Evolutionary conservation across 2,113 vertebrate species (phyloP).

Genomic region (Osmerus mordax): DNA sequence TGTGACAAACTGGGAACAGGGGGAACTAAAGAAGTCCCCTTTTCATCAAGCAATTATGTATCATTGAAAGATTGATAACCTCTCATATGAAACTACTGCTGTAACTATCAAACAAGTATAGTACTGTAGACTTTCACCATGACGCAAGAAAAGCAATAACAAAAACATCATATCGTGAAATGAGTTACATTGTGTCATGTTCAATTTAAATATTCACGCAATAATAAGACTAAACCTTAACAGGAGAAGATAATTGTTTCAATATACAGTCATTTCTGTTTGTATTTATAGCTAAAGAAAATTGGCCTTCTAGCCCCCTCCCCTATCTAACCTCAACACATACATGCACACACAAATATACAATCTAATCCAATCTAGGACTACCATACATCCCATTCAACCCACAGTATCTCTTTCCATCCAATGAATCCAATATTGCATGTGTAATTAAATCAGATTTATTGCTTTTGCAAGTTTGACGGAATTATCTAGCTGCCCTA

Average conservation of each 20-base stretch:
- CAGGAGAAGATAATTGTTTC: background rate
- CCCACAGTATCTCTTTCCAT: background rate
- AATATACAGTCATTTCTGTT: background rate
- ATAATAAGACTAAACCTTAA: background rate
- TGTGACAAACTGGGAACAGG: too few relatives aligned
- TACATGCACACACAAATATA: background rate
- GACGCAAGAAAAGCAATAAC: too few relatives aligned
- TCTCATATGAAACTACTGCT: too few relatives aligned
- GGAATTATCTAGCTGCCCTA: conserved; percentile 23
- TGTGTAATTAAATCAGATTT: conserved; percentile 37
- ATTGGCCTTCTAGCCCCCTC: background rate
- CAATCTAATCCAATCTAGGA: background rate
- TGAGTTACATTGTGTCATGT: too few relatives aligned
- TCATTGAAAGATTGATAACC: too few relatives aligned
- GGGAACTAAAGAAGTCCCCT: too few relatives aligned
- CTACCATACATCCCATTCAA: background rate
- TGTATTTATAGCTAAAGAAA: conserved; percentile 5
- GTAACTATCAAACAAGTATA: too few relatives aligned
- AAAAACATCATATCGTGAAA: too few relatives aligned
- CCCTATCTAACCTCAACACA: background rate
- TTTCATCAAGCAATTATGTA: too few relatives aligned
- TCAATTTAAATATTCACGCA: too few relatives aligned
- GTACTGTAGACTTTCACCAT: too few relatives aligned
- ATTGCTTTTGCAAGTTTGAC: conserved; percentile 34
- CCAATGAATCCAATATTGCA: conserved; percentile 18